Conservation (phyloP, 2,888 invertebrate genomes). For the Standfussiana lucernea region DNA sequence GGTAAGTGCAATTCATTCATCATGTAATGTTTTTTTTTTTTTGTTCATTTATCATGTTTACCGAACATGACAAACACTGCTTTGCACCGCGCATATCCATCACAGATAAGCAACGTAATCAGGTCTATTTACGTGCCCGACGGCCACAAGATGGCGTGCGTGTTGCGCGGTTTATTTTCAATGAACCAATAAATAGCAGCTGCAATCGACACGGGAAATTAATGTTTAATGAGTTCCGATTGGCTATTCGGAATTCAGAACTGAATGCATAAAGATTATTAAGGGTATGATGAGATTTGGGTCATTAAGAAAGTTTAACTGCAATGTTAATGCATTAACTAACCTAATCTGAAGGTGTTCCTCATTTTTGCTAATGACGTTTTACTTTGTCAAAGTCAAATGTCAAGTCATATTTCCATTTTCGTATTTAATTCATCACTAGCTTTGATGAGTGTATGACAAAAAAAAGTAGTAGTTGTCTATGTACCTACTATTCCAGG, state of each 20-base stretch:
- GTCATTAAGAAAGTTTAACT: background rate
- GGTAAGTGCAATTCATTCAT: background rate
- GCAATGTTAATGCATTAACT: background rate
- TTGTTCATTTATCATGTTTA: background rate
- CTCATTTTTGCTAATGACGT: background rate
- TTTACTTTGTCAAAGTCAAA: background rate
- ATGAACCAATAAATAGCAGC: conserved; percentile 53
- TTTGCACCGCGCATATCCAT: conserved; percentile 18
- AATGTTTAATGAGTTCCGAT: conserved; percentile 38
- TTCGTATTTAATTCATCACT: background rate
- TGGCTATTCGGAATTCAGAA: conserved; percentile 6
- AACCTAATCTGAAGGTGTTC: background rate
- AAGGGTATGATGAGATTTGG: background rate
- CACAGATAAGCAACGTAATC: conserved; percentile 28
- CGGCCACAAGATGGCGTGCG: conserved; percentile 34
- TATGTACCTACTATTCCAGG: background rate
- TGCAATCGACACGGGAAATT: conserved; percentile 47
- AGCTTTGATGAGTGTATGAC: background rate
- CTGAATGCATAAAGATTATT: background rate
- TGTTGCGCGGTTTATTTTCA: conserved; percentile 48
- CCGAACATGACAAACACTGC: conserved; percentile 1
- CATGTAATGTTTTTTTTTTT: background rate
- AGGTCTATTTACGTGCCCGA: conserved; percentile 55
- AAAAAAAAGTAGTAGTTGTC: background rate
- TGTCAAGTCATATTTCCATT: background rate